Conservation (phyloP, 2,113 vertebrate genomes). For the Stomatorhinus ivindoensis region DNA sequence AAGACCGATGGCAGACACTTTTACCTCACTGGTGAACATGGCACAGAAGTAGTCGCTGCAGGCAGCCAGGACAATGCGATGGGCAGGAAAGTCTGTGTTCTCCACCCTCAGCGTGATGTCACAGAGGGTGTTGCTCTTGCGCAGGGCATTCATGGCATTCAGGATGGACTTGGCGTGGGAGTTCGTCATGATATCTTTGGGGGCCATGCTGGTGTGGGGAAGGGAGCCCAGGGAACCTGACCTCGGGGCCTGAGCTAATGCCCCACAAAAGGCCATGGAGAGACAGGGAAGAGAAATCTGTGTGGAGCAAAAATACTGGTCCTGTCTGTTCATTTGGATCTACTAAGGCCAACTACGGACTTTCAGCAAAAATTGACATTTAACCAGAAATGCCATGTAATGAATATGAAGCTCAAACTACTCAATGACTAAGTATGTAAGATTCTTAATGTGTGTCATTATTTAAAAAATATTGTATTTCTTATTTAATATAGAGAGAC, state of each 20-base stretch:
- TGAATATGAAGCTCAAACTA: background rate
- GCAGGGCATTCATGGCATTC: slow-evolving; percentile 93
- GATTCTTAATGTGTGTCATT: background rate
- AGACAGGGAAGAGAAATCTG: slow-evolving; percentile 11
- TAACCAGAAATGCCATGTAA: background rate
- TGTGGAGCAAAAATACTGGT: background rate
- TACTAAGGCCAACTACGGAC: background rate
- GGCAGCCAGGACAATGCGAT: slow-evolving; percentile 92
- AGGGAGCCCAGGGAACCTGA: slow-evolving; percentile 5
- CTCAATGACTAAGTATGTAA: background rate
- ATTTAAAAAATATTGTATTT: background rate
- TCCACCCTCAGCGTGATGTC: slow-evolving; percentile 94
- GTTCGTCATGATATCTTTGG: slow-evolving; percentile 99
- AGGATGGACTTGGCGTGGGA: slow-evolving; percentile 97
- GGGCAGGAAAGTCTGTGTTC: slow-evolving; percentile 88
- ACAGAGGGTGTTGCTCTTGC: slow-evolving; percentile 94
- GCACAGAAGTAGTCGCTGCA: slow-evolving; percentile 98
- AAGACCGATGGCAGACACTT: background rate
- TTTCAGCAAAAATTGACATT: background rate
- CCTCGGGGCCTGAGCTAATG: background rate
- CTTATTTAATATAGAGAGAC: background rate
- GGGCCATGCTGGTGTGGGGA: slow-evolving; percentile 71
- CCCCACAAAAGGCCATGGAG: background rate
- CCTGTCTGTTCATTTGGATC: background rate
- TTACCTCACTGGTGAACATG: slow-evolving; percentile 99